These are phyloP conservation scores for Oeneis ivallda DNA, from an alignment of 2,888 invertebrate genomes.

Conservation along the genomic window DNA sequence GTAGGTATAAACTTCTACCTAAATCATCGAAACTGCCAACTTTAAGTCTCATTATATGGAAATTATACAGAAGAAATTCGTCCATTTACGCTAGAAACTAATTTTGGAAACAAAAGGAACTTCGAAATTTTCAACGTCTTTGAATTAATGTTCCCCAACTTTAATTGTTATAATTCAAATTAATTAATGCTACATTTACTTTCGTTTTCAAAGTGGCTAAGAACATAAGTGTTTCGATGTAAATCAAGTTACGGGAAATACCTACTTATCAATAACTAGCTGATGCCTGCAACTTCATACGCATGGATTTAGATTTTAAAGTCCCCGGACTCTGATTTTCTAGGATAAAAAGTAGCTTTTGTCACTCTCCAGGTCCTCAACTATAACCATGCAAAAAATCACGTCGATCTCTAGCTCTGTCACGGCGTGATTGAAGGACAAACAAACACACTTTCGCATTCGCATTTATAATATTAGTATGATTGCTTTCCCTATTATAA, in stretches of 20 bases:
- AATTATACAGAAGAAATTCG: constrained; percentile 24
- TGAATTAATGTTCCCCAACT: constrained; percentile 27
- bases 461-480: too few species aligned
- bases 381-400: too few species aligned
- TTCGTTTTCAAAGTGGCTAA: neutral
- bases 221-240: neutral
- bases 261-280: too few species aligned
- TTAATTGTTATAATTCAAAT: constrained; percentile 27
- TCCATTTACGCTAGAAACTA: constrained; percentile 26
- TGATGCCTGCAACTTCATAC: too few species aligned
- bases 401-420: too few species aligned
- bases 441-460: too few species aligned
- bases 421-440: too few species aligned
- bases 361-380: too few species aligned
- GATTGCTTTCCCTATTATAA: too few species aligned
- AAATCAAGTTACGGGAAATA: neutral
- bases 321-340: too few species aligned
- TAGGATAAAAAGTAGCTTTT: too few species aligned
- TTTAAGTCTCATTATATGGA: constrained; percentile 25
- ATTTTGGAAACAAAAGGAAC: constrained; percentile 34
- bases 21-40: neutral
- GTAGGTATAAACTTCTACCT: neutral
- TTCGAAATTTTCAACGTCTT: constrained; percentile 30
- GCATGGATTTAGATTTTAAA: too few species aligned
- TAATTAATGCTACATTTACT: neutral